Percentiles rank a stretch among this genome's conserved stretches.
These are phyloP conservation scores for Platichthys flesus DNA, from an alignment of 2,113 vertebrate species.

Conservation along the genomic window DNA sequence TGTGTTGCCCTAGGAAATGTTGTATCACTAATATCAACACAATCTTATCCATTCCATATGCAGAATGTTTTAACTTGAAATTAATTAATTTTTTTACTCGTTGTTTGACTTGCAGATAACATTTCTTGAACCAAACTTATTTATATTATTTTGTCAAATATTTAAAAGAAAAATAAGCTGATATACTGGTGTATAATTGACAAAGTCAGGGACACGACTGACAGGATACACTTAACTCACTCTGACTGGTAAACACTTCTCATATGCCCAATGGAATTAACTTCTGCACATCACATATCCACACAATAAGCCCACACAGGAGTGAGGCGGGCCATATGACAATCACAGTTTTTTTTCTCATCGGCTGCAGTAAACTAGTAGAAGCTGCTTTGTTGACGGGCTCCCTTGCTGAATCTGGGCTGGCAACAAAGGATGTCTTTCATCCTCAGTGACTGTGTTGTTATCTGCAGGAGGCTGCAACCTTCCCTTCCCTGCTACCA, in stretches of 20 bases:
- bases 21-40: too few relatives aligned
- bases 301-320: conserved; percentile 29
- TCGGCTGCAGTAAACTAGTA: conserved; percentile 31
- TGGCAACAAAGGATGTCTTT: conserved; percentile 71
- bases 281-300: conserved; percentile 24
- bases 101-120: too few relatives aligned
- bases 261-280: conserved; percentile 20
- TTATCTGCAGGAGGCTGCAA: conserved; percentile 68
- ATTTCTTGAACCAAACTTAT: background rate
- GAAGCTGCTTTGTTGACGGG: conserved; percentile 69
- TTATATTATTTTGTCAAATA: background rate
- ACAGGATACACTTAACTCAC: background rate
- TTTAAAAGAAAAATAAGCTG: background rate
- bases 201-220: background rate
- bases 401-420: conserved; percentile 50
- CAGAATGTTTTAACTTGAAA: too few relatives aligned
- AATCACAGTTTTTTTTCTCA: conserved; percentile 18
- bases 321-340: conserved; percentile 39
- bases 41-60: too few relatives aligned
- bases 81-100: too few relatives aligned
- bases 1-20: too few relatives aligned
- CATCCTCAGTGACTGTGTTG: conserved; percentile 52
- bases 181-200: background rate
- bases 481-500: conserved; percentile 63
- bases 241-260: conserved; percentile 16